Evolutionary conservation across 2,113 vertebrate genomes (phyloP).

Genomic region (Cinclus cinclus): DNA sequence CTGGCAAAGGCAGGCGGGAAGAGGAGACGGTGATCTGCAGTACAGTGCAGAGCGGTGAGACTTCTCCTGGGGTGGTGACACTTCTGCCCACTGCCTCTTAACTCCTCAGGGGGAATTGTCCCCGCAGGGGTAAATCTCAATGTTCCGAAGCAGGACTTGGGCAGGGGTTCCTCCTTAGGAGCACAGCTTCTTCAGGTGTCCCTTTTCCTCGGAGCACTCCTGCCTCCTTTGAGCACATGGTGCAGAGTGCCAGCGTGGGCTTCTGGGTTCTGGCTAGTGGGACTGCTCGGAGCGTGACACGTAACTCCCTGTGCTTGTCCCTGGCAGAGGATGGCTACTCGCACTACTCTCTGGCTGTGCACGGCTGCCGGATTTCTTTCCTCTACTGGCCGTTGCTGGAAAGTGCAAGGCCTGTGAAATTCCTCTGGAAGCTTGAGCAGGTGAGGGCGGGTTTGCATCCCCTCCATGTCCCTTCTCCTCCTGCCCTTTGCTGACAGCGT

Average conservation of each 20-base stretch:
- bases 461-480: background rate
- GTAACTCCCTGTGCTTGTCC: background rate
- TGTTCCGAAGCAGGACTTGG: background rate
- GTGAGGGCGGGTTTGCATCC: slow-evolving; percentile 66
- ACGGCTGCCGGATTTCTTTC: slow-evolving; percentile 93
- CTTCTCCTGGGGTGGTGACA: background rate
- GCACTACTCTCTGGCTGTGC: slow-evolving; percentile 92
- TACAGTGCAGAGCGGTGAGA: slow-evolving; percentile 91
- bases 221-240: background rate
- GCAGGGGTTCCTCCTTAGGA: background rate
- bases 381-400: slow-evolving; percentile 95
- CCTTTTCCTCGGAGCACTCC: background rate
- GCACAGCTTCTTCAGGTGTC: background rate
- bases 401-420: slow-evolving; percentile 92
- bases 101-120: background rate
- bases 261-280: background rate
- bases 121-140: background rate
- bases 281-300: background rate
- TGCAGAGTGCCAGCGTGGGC: background rate
- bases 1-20: slow-evolving; percentile 83
- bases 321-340: slow-evolving; percentile 90
- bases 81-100: background rate
- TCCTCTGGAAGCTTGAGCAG: slow-evolving; percentile 98
- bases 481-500: background rate
- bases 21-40: slow-evolving; percentile 94